These are phyloP conservation scores for Troglohyphantes excavatus DNA, from an alignment of 2,888 invertebrate species.

Conservation along the genomic window DNA sequence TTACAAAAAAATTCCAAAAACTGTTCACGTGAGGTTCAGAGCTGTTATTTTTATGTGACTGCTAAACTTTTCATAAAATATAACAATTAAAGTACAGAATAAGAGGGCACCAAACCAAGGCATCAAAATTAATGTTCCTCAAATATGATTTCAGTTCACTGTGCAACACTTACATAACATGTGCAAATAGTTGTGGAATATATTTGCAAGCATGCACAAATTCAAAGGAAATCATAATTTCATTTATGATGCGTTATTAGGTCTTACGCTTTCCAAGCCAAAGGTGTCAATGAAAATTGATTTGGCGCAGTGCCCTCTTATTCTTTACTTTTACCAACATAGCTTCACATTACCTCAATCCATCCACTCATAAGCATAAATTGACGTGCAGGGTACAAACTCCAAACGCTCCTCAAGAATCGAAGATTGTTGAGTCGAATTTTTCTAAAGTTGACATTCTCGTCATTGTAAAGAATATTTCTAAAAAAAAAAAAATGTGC, in stretches of 20 bases:
- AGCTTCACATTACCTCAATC: background rate
- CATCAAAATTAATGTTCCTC: no score
- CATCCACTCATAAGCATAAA: conserved; percentile 44
- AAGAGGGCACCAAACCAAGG: no score
- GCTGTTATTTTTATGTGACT: no score
- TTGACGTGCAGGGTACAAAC: background rate
- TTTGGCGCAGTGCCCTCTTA: background rate
- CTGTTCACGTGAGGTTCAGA: no score
- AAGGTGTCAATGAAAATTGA: background rate
- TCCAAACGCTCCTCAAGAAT: conserved; percentile 15
- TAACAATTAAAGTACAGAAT: no score
- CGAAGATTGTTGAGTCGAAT: background rate
- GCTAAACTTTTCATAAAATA: no score
- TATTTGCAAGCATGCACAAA: background rate
- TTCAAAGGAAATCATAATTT: background rate
- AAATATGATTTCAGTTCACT: no score
- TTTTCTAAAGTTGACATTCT: background rate
- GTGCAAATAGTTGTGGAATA: background rate
- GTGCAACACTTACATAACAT: no score
- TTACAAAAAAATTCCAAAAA: no score
- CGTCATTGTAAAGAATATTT: conserved; percentile 15
- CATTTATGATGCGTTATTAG: background rate
- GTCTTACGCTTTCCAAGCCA: background rate
- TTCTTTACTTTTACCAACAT: background rate
- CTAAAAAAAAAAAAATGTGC: conserved; percentile 11